Conservation (phyloP, 2,113 vertebrate species). For the Silurus meridionalis region DNA sequence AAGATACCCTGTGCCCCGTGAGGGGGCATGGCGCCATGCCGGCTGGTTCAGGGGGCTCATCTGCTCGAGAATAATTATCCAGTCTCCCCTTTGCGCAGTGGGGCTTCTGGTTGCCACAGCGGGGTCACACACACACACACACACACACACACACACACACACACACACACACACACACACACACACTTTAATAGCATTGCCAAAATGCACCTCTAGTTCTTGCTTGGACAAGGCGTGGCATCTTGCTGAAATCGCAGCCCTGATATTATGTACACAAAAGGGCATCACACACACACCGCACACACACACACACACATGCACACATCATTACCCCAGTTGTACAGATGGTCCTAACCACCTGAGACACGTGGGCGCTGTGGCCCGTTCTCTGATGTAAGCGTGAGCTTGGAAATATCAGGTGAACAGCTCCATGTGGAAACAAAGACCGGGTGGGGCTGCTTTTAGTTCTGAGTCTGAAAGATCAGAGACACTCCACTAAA, state of each 20-base stretch:
- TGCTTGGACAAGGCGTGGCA: conserved; percentile 21
- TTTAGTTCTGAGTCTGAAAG: not conserved
- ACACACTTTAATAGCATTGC: conserved; percentile 4
- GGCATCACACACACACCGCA: conserved; percentile 1
- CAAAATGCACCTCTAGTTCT: not conserved
- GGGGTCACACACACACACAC: conserved; percentile 40
- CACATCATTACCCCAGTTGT: conserved; percentile 36
- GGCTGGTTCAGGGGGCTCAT: conserved; percentile 68
- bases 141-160: conserved; percentile 36
- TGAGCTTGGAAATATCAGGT: conserved; percentile 34
- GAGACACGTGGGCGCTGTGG: conserved; percentile 45
- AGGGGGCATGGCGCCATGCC: conserved; percentile 68
- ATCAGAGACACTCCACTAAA: conserved; percentile 20
- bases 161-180: conserved; percentile 32
- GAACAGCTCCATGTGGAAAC: conserved; percentile 26
- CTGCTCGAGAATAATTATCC: conserved; percentile 72
- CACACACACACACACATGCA: conserved; percentile 15
- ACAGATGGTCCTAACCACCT: conserved; percentile 49
- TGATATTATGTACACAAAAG: conserved; percentile 1
- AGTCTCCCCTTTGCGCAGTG: conserved; percentile 48
- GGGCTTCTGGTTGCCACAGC: conserved; percentile 52
- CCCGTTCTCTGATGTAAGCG: conserved; percentile 41
- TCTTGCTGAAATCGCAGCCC: conserved; percentile 27
- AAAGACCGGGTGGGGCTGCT: conserved; percentile 44
- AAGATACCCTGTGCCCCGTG: conserved; percentile 45